phyloP scores from a whole-genome alignment of 2,113 vertebrate genomes.

The Sturnira hondurensis region DNA sequence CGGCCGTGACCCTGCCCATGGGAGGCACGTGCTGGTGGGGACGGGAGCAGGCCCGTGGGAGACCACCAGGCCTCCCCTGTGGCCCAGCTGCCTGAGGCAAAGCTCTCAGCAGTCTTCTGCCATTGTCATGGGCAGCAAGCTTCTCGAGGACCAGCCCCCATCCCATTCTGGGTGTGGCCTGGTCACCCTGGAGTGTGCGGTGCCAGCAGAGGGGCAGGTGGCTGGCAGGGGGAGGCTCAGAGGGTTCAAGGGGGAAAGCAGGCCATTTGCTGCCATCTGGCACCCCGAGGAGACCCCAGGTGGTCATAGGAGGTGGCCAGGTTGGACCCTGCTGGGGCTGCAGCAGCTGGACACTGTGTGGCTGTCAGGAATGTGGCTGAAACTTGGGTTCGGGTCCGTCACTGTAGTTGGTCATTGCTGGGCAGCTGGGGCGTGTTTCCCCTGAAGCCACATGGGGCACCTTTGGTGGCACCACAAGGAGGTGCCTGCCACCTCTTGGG shows the following conservation, averaged over 20 bases:
- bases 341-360: background rate
- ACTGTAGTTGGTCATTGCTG: background rate
- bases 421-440: background rate
- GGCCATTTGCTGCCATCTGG: background rate
- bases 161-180: background rate
- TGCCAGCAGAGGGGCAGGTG: background rate
- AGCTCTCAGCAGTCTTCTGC: background rate
- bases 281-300: background rate
- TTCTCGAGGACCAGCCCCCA: background rate
- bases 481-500: background rate
- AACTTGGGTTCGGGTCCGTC: background rate
- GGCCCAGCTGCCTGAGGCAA: background rate
- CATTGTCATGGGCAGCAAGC: background rate
- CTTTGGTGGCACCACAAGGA: background rate
- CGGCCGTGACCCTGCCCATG: too few relatives aligned
- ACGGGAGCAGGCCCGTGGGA: background rate
- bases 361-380: background rate
- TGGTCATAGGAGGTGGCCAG: too few relatives aligned
- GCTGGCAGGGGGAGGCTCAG: background rate
- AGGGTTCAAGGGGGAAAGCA: background rate
- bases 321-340: background rate
- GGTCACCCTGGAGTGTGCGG: background rate
- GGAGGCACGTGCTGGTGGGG: too few relatives aligned
- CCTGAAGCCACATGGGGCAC: background rate
- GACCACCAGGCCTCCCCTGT: background rate